phyloP scores from a whole-genome alignment of 2,113 vertebrate species.

The Delphinapterus leucas region DNA sequence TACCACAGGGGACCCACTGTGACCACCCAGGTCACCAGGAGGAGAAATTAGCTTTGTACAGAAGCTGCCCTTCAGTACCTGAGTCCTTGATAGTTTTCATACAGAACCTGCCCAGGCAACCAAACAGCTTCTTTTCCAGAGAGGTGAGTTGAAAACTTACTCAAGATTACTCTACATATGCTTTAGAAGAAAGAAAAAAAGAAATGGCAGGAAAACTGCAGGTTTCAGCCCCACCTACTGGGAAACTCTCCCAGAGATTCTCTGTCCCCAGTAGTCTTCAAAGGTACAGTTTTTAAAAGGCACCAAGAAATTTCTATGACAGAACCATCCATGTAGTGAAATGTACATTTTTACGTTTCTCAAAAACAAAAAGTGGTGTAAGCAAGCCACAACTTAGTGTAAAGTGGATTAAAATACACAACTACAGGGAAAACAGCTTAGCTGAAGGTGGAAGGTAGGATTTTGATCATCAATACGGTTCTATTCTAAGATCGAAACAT shows the following conservation, averaged over 20 bases:
- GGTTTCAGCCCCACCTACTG: neutral
- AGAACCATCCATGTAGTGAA: neutral
- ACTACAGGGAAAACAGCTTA: neutral
- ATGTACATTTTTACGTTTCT: neutral
- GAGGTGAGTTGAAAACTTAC: neutral
- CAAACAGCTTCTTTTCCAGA: neutral
- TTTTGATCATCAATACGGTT: neutral
- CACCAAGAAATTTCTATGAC: neutral
- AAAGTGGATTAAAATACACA: neutral
- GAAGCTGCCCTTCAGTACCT: too few species aligned
- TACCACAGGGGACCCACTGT: accelerated
- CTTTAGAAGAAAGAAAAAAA: neutral
- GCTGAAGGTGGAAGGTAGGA: neutral
- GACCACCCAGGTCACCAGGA: neutral
- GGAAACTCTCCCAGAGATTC: too few species aligned
- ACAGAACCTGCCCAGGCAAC: neutral
- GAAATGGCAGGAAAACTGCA: neutral
- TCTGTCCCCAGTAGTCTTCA: neutral
- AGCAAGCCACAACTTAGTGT: neutral
- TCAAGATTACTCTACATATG: neutral
- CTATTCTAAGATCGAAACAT: neutral
- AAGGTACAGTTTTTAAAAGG: neutral
- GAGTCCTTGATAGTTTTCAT: neutral
- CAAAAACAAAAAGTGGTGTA: neutral
- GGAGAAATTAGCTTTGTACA: neutral